Conservation (phyloP, 2,797 vertebrate species). For the Sparus aurata region DNA sequence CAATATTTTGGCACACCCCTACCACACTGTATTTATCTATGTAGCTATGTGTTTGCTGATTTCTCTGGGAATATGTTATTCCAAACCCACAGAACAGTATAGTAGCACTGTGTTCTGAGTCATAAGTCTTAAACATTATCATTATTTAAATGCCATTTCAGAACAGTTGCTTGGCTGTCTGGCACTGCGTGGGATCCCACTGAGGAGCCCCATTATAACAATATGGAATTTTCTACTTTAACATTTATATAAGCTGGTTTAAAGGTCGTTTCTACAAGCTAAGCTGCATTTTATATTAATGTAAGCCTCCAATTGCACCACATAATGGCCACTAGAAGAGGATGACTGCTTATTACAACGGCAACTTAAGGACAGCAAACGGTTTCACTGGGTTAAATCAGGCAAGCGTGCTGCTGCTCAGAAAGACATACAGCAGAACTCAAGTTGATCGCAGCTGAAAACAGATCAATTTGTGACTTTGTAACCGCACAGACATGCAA, state of each 20-base stretch:
- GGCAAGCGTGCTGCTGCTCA: neutral
- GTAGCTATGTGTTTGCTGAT: too few species aligned
- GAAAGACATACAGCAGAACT: neutral
- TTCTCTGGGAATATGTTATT: too few species aligned
- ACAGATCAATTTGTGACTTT: neutral
- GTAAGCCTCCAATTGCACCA: neutral
- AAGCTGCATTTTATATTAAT: neutral
- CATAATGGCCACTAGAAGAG: too few species aligned
- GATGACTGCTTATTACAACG: neutral
- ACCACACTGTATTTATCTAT: too few species aligned
- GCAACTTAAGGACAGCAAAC: neutral
- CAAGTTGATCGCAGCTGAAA: neutral
- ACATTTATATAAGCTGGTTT: neutral
- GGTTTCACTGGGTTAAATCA: conserved; percentile 4
- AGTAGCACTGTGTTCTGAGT: neutral
- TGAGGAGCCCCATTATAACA: neutral
- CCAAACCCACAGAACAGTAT: neutral
- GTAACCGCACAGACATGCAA: neutral
- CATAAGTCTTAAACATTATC: neutral
- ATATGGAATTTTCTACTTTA: neutral
- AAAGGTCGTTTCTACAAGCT: neutral
- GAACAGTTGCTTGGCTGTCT: neutral
- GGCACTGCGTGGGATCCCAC: neutral
- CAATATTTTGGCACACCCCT: too few species aligned
- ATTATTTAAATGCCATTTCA: neutral